Evolutionary conservation across 1,140 invertebrate genomes (phyloP).

Genomic region (Anthonomus grandis): DNA sequence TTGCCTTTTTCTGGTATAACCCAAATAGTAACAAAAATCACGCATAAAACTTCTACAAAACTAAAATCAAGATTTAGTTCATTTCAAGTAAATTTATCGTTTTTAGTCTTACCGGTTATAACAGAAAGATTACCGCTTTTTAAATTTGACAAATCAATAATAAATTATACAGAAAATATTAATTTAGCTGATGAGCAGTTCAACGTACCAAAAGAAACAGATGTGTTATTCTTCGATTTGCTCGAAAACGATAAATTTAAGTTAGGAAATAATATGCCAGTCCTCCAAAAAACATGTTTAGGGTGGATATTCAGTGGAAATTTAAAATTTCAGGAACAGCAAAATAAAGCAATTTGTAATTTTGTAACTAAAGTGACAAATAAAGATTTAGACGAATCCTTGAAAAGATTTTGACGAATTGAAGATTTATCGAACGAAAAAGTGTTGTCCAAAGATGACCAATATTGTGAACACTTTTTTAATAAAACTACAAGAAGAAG

Average conservation of each 20-base stretch:
- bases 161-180: constrained; percentile 13
- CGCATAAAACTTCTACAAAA: constrained; percentile 8
- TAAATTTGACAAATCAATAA: constrained; percentile 2
- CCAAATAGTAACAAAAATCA: constrained; percentile 14
- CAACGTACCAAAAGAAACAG: constrained; percentile 27
- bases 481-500: constrained; percentile 4
- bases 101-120: constrained; percentile 19
- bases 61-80: constrained; percentile 10
- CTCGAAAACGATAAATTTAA: constrained; percentile 33
- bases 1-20: constrained; percentile 13
- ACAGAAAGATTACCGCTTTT: constrained; percentile 16
- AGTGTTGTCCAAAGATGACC: constrained; percentile 10
- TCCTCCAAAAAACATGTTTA: constrained; percentile 37
- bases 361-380: constrained; percentile 2
- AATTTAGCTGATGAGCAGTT: constrained; percentile 38
- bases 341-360: constrained; percentile 6
- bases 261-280: constrained; percentile 28
- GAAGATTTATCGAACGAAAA: constrained; percentile 7
- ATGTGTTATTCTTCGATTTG: constrained; percentile 42
- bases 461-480: constrained; percentile 14
- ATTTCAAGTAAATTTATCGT: constrained; percentile 9
- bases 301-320: constrained; percentile 33
- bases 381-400: constrained; percentile 11
- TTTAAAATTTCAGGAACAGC: neutral
- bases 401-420: constrained; percentile 18